Conservation (phyloP, 2,888 invertebrate species). For the Conistra vaccinii region DNA sequence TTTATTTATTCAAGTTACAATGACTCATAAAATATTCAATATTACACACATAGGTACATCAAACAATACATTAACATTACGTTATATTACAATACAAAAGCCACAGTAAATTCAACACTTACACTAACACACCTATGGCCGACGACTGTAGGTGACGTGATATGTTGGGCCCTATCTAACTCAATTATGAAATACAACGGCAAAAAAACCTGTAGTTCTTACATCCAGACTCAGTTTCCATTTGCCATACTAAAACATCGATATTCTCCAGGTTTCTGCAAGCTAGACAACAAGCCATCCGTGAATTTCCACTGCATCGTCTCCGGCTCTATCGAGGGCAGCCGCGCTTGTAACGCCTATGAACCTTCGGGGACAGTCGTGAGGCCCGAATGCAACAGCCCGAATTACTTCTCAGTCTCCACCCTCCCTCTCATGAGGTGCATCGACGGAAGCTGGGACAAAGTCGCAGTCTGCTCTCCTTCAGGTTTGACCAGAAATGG, state of each 20-base stretch:
- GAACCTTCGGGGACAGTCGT: conserved; percentile 76
- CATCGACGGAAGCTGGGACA: conserved; percentile 76
- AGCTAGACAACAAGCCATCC: conserved; percentile 70
- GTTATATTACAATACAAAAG: too few relatives aligned
- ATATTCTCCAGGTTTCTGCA: conserved; percentile 73
- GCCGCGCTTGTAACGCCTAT: conserved; percentile 67
- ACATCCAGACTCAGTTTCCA: neutral
- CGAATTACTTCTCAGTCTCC: conserved; percentile 77
- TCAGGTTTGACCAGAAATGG: conserved; percentile 79
- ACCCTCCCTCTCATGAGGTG: conserved; percentile 74
- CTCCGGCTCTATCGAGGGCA: conserved; percentile 59
- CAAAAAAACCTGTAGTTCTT: neutral
- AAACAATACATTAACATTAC: too few relatives aligned
- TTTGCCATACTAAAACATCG: neutral
- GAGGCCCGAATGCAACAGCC: conserved; percentile 71
- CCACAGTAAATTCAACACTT: too few relatives aligned
- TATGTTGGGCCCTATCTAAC: too few relatives aligned
- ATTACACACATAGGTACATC: too few relatives aligned
- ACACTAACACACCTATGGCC: too few relatives aligned
- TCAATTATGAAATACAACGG: neutral
- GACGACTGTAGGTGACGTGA: too few relatives aligned
- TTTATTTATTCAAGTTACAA: too few relatives aligned
- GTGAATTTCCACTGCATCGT: conserved; percentile 74
- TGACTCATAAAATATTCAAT: too few relatives aligned
- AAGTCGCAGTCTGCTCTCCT: conserved; percentile 72